These are phyloP conservation scores for Phymanthus crucifer DNA, from an alignment of 92 coral and sea anemone species.

Conservation along the genomic window DNA sequence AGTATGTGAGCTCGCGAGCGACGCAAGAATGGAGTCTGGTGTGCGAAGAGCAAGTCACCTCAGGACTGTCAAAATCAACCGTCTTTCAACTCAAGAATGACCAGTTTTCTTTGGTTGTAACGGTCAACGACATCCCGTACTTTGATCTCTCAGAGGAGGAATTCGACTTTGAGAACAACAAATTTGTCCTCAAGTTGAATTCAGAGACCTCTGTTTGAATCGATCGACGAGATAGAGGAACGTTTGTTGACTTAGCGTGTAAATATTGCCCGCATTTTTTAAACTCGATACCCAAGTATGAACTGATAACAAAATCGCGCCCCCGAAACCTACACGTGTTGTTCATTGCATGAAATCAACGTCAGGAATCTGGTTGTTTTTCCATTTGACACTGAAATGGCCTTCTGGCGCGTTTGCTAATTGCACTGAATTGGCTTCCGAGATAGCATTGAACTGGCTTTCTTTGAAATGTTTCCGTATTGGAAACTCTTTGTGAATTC, in stretches of 20 bases:
- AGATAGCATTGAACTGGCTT: conserved; percentile 14
- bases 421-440: conserved; percentile 28
- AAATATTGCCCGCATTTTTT: background rate
- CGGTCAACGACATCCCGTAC: conserved; percentile 83
- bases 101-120: conserved; percentile 75
- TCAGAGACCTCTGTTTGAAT: conserved; percentile 96
- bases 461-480: background rate
- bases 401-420: conserved; percentile 11
- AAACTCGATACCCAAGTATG: conserved; percentile 8
- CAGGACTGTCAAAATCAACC: conserved; percentile 85
- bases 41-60: conserved; percentile 95
- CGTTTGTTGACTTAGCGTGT: conserved; percentile 41
- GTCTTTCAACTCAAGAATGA: conserved; percentile 93
- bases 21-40: conserved; percentile 88
- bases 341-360: conserved; percentile 22
- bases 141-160: conserved; percentile 83
- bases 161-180: conserved; percentile 95
- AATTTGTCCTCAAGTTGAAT: conserved; percentile 88
- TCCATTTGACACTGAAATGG: conserved; percentile 20
- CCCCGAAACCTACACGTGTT: conserved; percentile 14
- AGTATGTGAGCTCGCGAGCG: conserved; percentile 65
- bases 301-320: background rate
- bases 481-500: background rate
- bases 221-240: background rate
- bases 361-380: conserved; percentile 18